These are phyloP conservation scores for Enteromius fasciolatus DNA, from an alignment of 2,797 vertebrate species.

Conservation along the genomic window DNA sequence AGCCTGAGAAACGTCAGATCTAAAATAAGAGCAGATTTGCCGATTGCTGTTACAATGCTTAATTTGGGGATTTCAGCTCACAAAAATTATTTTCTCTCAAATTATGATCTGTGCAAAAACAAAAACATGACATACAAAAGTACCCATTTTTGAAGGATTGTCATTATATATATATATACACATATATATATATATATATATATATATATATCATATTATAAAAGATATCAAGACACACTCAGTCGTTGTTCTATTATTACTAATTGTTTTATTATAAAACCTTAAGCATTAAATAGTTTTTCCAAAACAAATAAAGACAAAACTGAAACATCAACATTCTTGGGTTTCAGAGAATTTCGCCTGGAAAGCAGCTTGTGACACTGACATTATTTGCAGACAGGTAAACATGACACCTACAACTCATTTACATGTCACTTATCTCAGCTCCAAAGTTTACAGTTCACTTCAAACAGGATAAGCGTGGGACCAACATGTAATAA, in stretches of 20 bases:
- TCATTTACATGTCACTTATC: conserved; percentile 7
- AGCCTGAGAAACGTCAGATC: neutral
- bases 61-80: neutral
- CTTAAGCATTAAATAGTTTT: neutral
- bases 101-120: neutral
- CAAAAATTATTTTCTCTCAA: neutral
- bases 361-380: conserved; percentile 57
- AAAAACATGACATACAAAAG: neutral
- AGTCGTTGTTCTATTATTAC: neutral
- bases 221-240: neutral
- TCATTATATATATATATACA: too few relatives aligned
- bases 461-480: too few relatives aligned
- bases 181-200: too few relatives aligned
- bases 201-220: too few relatives aligned
- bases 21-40: neutral
- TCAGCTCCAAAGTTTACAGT: conserved; percentile 10
- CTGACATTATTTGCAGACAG: conserved; percentile 33
- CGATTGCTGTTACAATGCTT: neutral
- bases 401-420: conserved; percentile 43
- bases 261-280: neutral
- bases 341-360: neutral
- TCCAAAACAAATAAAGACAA: neutral
- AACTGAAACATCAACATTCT: neutral
- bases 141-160: neutral
- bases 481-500: neutral